These are phyloP conservation scores for Drosophila borealis DNA, from an alignment of 2,888 invertebrate species.

Conservation along the genomic window DNA sequence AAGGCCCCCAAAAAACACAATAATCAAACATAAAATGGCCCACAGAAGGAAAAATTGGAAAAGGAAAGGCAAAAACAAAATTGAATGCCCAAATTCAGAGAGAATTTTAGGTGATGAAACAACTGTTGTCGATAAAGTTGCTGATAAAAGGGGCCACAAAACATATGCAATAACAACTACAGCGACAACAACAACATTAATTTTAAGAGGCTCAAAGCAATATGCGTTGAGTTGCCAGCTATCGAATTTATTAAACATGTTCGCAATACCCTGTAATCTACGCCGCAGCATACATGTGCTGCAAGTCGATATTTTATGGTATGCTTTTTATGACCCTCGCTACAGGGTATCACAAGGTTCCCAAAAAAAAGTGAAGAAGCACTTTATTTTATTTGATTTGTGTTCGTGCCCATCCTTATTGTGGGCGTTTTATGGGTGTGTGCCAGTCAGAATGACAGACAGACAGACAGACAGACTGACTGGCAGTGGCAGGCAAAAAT, in stretches of 20 bases:
- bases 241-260: neutral
- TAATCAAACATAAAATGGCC: constrained; percentile 36
- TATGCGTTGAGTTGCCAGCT: constrained; percentile 2
- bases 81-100: constrained; percentile 30
- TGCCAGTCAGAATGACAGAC: constrained; percentile 24
- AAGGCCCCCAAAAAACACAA: constrained; percentile 18
- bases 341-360: neutral
- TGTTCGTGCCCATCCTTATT: constrained; percentile 29
- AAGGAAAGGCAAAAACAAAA: constrained; percentile 8
- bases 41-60: constrained; percentile 5
- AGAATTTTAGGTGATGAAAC: constrained; percentile 50
- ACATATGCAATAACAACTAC: constrained; percentile 10
- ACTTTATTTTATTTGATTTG: constrained; percentile 58
- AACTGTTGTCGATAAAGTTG: constrained; percentile 53
- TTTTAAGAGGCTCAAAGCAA: constrained; percentile 1
- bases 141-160: constrained; percentile 37
- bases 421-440: constrained; percentile 50
- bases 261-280: constrained; percentile 3
- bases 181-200: constrained; percentile 3
- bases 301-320: neutral
- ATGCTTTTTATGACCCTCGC: too few species aligned
- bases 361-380: constrained; percentile 11
- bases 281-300: neutral
- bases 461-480: constrained; percentile 17
- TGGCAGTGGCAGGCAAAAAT: constrained; percentile 31